Percentiles rank a stretch among this genome's conserved stretches.
Conservation (phyloP, 2,888 invertebrate species). For the Hemithea aestivaria region DNA sequence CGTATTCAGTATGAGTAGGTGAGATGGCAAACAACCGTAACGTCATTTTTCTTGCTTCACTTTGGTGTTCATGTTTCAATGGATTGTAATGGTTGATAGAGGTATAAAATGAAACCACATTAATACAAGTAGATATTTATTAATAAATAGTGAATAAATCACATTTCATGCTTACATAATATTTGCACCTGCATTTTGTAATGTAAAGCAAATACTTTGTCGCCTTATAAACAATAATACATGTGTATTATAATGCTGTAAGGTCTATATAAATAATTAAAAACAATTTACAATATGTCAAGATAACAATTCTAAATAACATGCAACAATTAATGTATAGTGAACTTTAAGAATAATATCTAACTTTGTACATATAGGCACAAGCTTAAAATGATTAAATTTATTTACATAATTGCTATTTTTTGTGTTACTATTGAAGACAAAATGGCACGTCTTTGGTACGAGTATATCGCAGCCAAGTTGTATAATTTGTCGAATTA, state of each 20-base stretch:
- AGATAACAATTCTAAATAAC: constrained; percentile 3
- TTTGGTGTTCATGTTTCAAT: no score
- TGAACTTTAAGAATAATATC: constrained; percentile 6
- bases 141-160: constrained; percentile 7
- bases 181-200: constrained; percentile 24
- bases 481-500: no score
- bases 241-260: constrained; percentile 18
- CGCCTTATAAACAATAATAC: constrained; percentile 23
- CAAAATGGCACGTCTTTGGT: no score
- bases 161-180: constrained; percentile 26
- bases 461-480: no score
- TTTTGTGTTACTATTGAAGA: no score
- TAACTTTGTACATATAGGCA: constrained; percentile 14
- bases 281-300: constrained; percentile 4
- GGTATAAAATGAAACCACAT: no score
- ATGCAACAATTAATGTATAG: constrained; percentile 5
- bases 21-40: no score
- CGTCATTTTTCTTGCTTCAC: no score
- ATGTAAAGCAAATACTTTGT: constrained; percentile 17
- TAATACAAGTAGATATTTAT: no score
- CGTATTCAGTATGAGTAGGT: no score
- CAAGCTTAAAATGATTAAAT: constrained; percentile 2
- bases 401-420: no score
- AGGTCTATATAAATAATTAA: constrained; percentile 4
- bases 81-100: no score